These are phyloP conservation scores for Pelodytes ibericus DNA, from an alignment of 2,797 vertebrate genomes.

Conservation along the genomic window DNA sequence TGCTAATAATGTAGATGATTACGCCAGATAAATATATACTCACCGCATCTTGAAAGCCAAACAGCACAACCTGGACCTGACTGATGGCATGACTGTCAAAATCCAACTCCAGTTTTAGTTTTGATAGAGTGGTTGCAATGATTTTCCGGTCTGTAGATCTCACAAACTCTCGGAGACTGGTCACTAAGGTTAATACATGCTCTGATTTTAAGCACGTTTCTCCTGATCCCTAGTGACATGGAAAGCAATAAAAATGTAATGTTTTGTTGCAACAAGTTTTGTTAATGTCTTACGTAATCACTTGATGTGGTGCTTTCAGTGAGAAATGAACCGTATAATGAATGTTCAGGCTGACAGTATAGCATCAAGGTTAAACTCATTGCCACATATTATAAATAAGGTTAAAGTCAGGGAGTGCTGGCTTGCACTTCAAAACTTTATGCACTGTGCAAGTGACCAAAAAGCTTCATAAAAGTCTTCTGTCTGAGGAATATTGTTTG, in stretches of 20 bases:
- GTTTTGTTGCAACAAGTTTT: neutral
- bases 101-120: slow-evolving; percentile 94
- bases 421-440: too few relatives aligned
- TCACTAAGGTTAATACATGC: slow-evolving; percentile 88
- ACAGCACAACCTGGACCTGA: slow-evolving; percentile 94
- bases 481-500: too few relatives aligned
- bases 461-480: too few relatives aligned
- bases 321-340: too few relatives aligned
- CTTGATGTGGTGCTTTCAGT: too few relatives aligned
- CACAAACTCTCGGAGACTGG: slow-evolving; percentile 90
- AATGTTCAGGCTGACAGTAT: too few relatives aligned
- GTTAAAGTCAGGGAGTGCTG: too few relatives aligned
- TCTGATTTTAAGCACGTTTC: slow-evolving; percentile 86
- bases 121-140: slow-evolving; percentile 89
- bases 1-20: too few relatives aligned
- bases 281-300: too few relatives aligned
- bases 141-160: slow-evolving; percentile 95
- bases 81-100: slow-evolving; percentile 96
- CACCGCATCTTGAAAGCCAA: slow-evolving; percentile 97
- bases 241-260: slow-evolving; percentile 16
- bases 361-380: too few relatives aligned
- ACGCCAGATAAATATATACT: slow-evolving; percentile 65
- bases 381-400: too few relatives aligned
- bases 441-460: too few relatives aligned
- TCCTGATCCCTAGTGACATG: slow-evolving; percentile 81